Evolutionary conservation across 2,113 vertebrate genomes (phyloP).

Genomic region (Cinclus mexicanus): DNA sequence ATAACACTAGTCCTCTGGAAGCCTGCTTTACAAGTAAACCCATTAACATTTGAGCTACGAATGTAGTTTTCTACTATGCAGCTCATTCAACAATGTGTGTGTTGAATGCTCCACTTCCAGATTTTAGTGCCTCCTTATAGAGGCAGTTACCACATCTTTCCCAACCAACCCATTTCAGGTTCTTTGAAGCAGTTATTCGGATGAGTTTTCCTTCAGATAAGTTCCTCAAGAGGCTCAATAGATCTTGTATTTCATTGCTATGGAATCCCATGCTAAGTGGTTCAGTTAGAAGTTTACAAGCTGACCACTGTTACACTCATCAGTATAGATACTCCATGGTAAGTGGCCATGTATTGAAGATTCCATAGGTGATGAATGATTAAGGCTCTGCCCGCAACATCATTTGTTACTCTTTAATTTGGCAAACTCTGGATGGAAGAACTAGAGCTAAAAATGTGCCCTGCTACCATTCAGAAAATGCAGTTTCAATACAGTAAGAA

Average conservation of each 20-base stretch:
- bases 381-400: neutral
- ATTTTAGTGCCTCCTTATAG: neutral
- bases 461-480: neutral
- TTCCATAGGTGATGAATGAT: neutral
- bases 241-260: neutral
- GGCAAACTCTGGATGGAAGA: neutral
- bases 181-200: neutral
- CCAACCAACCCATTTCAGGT: neutral
- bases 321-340: accelerated
- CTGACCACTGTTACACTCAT: neutral
- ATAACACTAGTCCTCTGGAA: neutral
- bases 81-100: neutral
- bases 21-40: neutral
- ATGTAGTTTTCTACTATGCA: neutral
- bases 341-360: neutral
- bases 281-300: neutral
- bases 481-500: neutral
- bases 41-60: accelerated
- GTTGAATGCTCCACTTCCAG: neutral
- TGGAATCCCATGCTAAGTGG: neutral
- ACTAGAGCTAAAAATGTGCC: neutral
- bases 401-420: neutral
- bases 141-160: accelerated
- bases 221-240: neutral
- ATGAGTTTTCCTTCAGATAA: neutral